Evolutionary conservation across 2,888 invertebrate genomes (phyloP).

Genomic region (Ctenicera cuprea): DNA sequence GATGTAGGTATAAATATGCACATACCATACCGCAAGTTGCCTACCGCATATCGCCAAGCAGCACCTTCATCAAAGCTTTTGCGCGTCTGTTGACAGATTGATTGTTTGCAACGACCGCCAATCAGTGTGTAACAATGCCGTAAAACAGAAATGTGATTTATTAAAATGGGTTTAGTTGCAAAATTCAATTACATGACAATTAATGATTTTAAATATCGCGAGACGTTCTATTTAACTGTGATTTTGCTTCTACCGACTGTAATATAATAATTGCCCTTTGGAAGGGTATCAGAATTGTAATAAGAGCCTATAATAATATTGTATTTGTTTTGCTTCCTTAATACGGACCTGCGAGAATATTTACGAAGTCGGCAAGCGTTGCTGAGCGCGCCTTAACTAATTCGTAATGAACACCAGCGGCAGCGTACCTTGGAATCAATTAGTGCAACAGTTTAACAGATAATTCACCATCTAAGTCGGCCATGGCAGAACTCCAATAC

Average conservation of each 20-base stretch:
- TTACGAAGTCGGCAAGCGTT: constrained; percentile 50
- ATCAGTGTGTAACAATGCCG: constrained; percentile 42
- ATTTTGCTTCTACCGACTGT: constrained; percentile 13
- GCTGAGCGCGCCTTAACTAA: constrained; percentile 57
- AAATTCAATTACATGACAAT: constrained; percentile 48
- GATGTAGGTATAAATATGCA: constrained; percentile 20
- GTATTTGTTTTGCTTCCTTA: constrained; percentile 16
- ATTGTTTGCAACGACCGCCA: constrained; percentile 44
- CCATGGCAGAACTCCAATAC: constrained; percentile 45
- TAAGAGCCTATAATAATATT: background rate
- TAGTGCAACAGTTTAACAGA: constrained; percentile 62
- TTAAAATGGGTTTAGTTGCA: constrained; percentile 45
- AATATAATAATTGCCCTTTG: constrained; percentile 5
- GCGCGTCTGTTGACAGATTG: constrained; percentile 46
- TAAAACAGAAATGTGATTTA: constrained; percentile 46
- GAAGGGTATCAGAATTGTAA: background rate
- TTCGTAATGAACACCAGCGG: constrained; percentile 61
- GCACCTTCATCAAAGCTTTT: constrained; percentile 35
- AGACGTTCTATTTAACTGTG: constrained; percentile 32
- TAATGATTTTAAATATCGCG: constrained; percentile 42
- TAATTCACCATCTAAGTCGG: constrained; percentile 58
- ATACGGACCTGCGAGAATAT: constrained; percentile 44
- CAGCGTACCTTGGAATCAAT: constrained; percentile 60
- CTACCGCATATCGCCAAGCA: constrained; percentile 31
- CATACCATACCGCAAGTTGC: constrained; percentile 25